Percentiles rank a stretch among this genome's conserved stretches.
phyloP scores from a whole-genome alignment of 2,888 invertebrate genomes.

The Drosophila paranaensis region DNA sequence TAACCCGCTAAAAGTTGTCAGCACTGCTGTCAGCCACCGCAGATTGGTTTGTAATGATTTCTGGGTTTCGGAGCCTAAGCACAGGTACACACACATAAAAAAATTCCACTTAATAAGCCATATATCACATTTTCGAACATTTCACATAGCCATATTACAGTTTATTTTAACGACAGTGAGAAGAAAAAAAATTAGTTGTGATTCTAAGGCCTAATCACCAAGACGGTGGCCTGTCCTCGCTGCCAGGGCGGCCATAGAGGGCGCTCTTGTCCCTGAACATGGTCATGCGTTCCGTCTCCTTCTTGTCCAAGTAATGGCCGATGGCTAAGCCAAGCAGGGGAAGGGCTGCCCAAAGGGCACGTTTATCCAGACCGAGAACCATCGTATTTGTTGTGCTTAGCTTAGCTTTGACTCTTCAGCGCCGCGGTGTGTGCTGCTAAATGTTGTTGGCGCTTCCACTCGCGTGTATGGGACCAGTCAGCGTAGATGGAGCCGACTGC shows the following conservation, averaged over 20 bases:
- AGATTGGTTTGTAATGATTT: slow-evolving; percentile 22
- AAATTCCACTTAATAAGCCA: slow-evolving; percentile 18
- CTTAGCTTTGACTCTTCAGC: slow-evolving; percentile 52
- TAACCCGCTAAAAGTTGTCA: not conserved
- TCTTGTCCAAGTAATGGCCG: slow-evolving; percentile 88
- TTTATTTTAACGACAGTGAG: slow-evolving; percentile 58
- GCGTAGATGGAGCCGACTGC: slow-evolving; percentile 87
- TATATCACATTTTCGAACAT: slow-evolving; percentile 24
- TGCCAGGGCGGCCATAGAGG: slow-evolving; percentile 89
- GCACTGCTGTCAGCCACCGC: slow-evolving; percentile 33
- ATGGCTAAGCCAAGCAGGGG: slow-evolving; percentile 87
- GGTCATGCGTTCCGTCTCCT: slow-evolving; percentile 90
- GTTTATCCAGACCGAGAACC: slow-evolving; percentile 86
- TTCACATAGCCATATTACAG: slow-evolving; percentile 57
- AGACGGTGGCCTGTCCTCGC: slow-evolving; percentile 88
- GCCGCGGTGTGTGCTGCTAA: slow-evolving; percentile 60
- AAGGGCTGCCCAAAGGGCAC: slow-evolving; percentile 85
- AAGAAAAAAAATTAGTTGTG: slow-evolving; percentile 15
- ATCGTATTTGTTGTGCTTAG: slow-evolving; percentile 73
- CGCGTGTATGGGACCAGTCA: slow-evolving; percentile 90
- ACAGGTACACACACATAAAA: slow-evolving; percentile 9
- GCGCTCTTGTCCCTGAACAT: slow-evolving; percentile 92
- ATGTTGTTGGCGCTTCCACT: slow-evolving; percentile 88
- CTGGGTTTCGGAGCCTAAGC: not conserved
- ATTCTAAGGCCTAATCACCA: slow-evolving; percentile 86